Percentiles rank a stretch among this genome's conserved stretches.
Evolutionary conservation across 2,797 vertebrate species (phyloP).

Genomic region (Tokudaia tokunoshimensis): DNA sequence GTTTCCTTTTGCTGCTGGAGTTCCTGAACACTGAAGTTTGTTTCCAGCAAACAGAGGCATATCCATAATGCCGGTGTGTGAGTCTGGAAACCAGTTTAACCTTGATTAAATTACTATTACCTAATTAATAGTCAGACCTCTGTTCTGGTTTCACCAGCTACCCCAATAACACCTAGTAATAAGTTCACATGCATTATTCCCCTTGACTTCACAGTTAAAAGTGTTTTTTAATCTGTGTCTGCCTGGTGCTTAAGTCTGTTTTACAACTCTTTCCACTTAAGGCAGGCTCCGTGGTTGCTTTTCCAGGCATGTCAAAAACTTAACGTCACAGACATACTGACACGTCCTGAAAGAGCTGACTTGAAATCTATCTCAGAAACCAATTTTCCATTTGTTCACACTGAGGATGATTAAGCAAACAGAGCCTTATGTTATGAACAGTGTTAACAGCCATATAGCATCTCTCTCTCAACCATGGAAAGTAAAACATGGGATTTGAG

Average conservation of each 20-base stretch:
- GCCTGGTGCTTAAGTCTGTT: not conserved
- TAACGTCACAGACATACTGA: not conserved
- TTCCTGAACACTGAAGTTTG: not conserved
- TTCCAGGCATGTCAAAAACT: slow-evolving; percentile 12
- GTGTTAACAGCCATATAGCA: not conserved
- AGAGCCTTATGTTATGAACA: slow-evolving; percentile 64
- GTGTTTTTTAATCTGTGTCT: not conserved
- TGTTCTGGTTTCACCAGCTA: not conserved
- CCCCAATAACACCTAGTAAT: not conserved
- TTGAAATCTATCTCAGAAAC: slow-evolving; percentile 52
- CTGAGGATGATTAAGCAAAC: slow-evolving; percentile 43
- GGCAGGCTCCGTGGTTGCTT: not conserved
- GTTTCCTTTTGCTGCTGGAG: not conserved
- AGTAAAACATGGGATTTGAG: slow-evolving; percentile 29
- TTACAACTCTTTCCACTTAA: slow-evolving; percentile 21
- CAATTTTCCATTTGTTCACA: slow-evolving; percentile 66
- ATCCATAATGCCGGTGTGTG: not conserved
- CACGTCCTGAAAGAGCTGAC: not conserved
- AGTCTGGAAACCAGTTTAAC: not conserved
- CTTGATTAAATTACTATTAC: not conserved
- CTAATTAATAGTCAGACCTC: not conserved
- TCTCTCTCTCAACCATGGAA: slow-evolving; percentile 57
- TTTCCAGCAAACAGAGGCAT: not conserved
- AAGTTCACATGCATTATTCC: not conserved
- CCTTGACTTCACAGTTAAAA: not conserved